Percentiles rank a stretch among this genome's conserved stretches.
Evolutionary conservation across 2,797 vertebrate genomes (phyloP).

Genomic region (Clarias fuscus): DNA sequence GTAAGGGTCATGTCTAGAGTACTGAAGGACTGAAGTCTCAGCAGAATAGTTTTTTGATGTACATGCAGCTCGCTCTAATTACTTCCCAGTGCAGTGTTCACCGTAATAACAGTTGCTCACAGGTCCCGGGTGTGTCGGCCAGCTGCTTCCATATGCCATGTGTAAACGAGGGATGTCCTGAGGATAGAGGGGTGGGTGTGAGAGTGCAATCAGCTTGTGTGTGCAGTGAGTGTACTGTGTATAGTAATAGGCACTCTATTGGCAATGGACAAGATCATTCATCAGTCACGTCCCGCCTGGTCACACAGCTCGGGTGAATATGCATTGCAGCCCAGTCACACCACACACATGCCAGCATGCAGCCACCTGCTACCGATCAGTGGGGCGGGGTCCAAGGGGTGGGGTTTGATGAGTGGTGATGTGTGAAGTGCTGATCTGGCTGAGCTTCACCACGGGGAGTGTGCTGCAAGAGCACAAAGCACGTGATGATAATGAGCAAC

Average conservation of each 20-base stretch:
- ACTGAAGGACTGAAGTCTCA: neutral
- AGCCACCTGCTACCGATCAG: constrained; percentile 64
- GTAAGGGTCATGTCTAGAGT: neutral
- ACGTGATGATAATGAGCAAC: constrained; percentile 34
- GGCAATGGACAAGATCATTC: constrained; percentile 45
- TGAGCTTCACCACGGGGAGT: constrained; percentile 4
- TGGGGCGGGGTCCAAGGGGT: constrained; percentile 21
- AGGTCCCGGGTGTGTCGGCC: constrained; percentile 24
- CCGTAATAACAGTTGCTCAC: constrained; percentile 26
- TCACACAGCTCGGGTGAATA: constrained; percentile 48
- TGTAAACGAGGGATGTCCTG: constrained; percentile 34
- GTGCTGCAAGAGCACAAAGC: constrained; percentile 13
- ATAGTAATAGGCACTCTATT: constrained; percentile 47
- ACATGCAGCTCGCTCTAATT: constrained; percentile 43
- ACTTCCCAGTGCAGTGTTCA: constrained; percentile 19
- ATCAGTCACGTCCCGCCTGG: constrained; percentile 33
- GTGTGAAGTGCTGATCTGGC: constrained; percentile 1
- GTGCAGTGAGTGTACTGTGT: constrained; percentile 7
- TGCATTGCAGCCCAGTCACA: constrained; percentile 47
- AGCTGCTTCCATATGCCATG: constrained; percentile 52
- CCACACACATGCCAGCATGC: constrained; percentile 64
- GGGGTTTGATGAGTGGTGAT: constrained; percentile 5
- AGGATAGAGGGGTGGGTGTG: constrained; percentile 29
- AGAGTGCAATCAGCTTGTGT: constrained; percentile 16
- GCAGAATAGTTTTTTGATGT: constrained; percentile 1